A percentile compares a stretch with the other conserved stretches of the same genome.
These are phyloP conservation scores for Ooceraea biroi DNA, from an alignment of 1,140 invertebrate species.

Conservation along the genomic window DNA sequence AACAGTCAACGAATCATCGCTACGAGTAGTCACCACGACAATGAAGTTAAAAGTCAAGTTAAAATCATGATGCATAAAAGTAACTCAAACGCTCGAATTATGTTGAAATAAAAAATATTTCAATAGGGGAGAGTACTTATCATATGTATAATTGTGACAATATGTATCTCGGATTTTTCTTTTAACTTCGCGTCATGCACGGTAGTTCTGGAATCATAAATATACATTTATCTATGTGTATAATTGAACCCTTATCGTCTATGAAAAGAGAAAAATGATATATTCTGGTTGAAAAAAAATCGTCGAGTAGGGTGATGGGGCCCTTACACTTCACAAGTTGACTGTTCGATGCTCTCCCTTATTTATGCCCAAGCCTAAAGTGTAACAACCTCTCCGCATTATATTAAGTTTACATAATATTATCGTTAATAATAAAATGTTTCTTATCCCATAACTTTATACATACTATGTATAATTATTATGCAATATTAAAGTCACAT, in stretches of 20 bases:
- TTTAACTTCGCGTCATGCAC: conserved; percentile 57
- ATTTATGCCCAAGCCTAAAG: conserved; percentile 79
- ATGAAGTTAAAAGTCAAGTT: conserved; percentile 66
- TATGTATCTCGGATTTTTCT: conserved; percentile 33
- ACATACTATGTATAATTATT: conserved; percentile 87
- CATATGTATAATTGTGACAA: conserved; percentile 7
- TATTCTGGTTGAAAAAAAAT: conserved; percentile 41
- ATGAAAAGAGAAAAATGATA: conserved; percentile 46
- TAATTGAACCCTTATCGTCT: conserved; percentile 56
- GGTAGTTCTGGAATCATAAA: conserved; percentile 31
- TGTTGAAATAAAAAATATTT: conserved; percentile 64
- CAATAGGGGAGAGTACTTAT: conserved; percentile 70
- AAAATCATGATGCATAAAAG: conserved; percentile 68
- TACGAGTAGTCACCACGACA: conserved; percentile 58
- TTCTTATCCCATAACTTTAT: conserved; percentile 85
- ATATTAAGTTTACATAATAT: conserved; percentile 83
- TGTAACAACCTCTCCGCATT: conserved; percentile 82
- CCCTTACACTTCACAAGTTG: conserved; percentile 51
- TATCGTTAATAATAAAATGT: conserved; percentile 85
- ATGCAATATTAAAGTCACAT: conserved; percentile 85
- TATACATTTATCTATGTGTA: conserved; percentile 30
- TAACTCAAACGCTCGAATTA: conserved; percentile 66
- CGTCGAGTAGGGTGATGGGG: conserved; percentile 56
- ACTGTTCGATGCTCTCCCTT: conserved; percentile 73
- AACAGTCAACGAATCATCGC: conserved; percentile 71